These are phyloP conservation scores for Spea multiplicata DNA, from an alignment of 2,113 vertebrate species.

Conservation along the genomic window DNA sequence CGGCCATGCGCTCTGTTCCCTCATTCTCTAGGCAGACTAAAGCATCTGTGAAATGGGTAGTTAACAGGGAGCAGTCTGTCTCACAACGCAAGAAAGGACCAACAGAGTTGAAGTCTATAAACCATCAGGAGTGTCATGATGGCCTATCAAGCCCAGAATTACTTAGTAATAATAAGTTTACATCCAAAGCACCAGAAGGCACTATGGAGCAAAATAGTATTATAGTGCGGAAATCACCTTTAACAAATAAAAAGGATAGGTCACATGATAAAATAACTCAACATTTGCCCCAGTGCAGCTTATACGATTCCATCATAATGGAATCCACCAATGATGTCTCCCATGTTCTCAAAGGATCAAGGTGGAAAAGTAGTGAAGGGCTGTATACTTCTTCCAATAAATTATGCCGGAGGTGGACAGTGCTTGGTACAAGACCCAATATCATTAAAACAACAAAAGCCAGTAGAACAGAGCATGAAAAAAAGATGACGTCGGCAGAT, in stretches of 20 bases:
- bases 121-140: not conserved
- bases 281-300: not conserved
- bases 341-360: not conserved
- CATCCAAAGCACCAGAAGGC: not conserved
- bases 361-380: not conserved
- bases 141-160: not conserved
- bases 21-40: constrained; percentile 9
- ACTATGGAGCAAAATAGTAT: not conserved
- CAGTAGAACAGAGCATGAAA: not conserved
- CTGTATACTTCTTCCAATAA: not conserved
- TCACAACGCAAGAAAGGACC: not conserved
- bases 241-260: not conserved
- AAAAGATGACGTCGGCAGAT: not conserved
- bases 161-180: not conserved
- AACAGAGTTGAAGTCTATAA: not conserved
- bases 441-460: not conserved
- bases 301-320: too few relatives aligned
- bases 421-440: not conserved
- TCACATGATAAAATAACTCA: not conserved
- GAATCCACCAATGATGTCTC: too few relatives aligned
- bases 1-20: not conserved
- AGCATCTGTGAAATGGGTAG: constrained; percentile 20
- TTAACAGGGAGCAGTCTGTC: not conserved
- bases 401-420: constrained; percentile 30
- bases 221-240: not conserved